Percentiles rank a stretch among this genome's conserved stretches.
These are phyloP conservation scores for Lithophane ornitopus DNA, from an alignment of 2,888 invertebrate genomes.

Conservation along the genomic window DNA sequence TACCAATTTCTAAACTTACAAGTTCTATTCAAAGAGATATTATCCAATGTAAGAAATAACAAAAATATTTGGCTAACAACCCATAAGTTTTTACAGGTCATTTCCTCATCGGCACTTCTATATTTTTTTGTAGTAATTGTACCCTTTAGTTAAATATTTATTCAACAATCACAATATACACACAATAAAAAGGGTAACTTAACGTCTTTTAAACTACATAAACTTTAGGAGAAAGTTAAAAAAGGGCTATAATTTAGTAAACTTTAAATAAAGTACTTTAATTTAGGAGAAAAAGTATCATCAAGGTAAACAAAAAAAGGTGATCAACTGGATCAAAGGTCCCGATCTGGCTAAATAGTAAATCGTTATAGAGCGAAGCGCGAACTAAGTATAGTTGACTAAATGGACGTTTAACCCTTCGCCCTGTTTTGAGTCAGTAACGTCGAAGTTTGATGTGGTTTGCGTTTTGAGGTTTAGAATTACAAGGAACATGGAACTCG, in stretches of 20 bases:
- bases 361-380: slow-evolving; percentile 86
- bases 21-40: too few relatives aligned
- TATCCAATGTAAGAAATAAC: too few relatives aligned
- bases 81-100: not conserved
- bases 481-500: not conserved
- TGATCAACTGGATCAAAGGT: slow-evolving; percentile 67
- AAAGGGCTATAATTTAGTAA: slow-evolving; percentile 60
- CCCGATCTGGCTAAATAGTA: slow-evolving; percentile 76
- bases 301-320: slow-evolving; percentile 59
- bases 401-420: slow-evolving; percentile 81
- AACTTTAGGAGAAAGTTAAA: slow-evolving; percentile 51
- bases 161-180: slow-evolving; percentile 36
- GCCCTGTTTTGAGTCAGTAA: slow-evolving; percentile 57
- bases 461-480: slow-evolving; percentile 49
- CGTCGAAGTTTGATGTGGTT: slow-evolving; percentile 46
- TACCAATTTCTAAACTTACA: too few relatives aligned
- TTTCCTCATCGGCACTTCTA: not conserved
- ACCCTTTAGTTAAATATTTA: slow-evolving; percentile 45
- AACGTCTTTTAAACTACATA: slow-evolving; percentile 62
- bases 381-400: slow-evolving; percentile 85
- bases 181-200: slow-evolving; percentile 51
- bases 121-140: slow-evolving; percentile 24
- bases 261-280: slow-evolving; percentile 60
- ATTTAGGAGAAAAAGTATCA: slow-evolving; percentile 60
- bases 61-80: not conserved